Evolutionary conservation across 30 jellyfish, hydroid and myxozoan genomes (phyloP), one percentile per base, ranked within the genome.

Genomic region (Sanderia malayensis): DNA sequence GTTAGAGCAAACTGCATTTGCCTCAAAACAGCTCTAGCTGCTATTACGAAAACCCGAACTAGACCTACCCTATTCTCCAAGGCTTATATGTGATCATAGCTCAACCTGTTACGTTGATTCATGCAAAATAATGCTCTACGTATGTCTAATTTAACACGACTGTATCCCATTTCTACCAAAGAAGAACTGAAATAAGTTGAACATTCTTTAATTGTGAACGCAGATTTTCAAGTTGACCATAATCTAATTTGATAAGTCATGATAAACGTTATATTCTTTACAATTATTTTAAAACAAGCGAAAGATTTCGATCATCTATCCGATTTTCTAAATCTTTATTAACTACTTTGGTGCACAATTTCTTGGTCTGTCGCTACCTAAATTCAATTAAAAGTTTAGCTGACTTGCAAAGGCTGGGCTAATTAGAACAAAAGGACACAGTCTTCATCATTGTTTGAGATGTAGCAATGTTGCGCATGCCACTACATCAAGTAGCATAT

Each of bases 401-500:
- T 49, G 18, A 49, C 64, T n/a, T n/a, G 64, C 64, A 49, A n/a
- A n/a, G n/a, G n/a, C n/a, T n/a, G n/a, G n/a, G n/a, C n/a, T n/a
- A n/a, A n/a, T n/a, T n/a, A 24, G 11, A 2, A 49, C 27, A 15
- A 49, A 49, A 18, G 64, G 24, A 11, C 64, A 49, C 27, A 49
- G 64, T 9, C 24, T 49, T 49, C 64, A 37, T n/a, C n/a, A n/a
- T n/a, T n/a, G 52, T 37, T 37, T 37, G 52, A 4, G 52, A 4
- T 37, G 52, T 63, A 70, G 62, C 46, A 61, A 37, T 37, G 44
- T 15, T 21, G 44, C n/a, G 19, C 30, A 61, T 44, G 59, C n/a
- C 47, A 69, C 30, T 74, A 37, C 1, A 37, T 11, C 26, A 58
- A 74, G 41, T 70, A 60, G 22, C 71, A n/a, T n/a, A n/a, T n/a